A percentile compares a stretch with the other conserved stretches of the same genome.
Conservation (phyloP, 2,113 vertebrate genomes). For the Labeo rohita region DNA sequence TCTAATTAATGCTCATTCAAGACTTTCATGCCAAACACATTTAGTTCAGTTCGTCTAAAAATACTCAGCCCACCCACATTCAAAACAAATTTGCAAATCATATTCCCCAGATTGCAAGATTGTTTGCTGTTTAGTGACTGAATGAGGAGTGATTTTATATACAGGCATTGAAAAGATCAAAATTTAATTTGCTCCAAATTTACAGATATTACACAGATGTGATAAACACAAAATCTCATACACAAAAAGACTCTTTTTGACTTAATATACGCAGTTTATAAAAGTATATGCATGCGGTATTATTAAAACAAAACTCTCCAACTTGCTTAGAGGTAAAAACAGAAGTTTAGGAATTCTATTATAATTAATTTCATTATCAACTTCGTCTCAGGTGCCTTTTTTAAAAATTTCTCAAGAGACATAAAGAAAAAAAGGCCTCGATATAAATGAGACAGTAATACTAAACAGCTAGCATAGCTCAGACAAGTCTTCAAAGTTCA, state of each 20-base stretch:
- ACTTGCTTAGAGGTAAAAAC: not conserved
- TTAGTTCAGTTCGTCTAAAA: constrained; percentile 8
- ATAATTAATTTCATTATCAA: not conserved
- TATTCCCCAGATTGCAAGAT: constrained; percentile 17
- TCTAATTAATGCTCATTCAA: constrained; percentile 27
- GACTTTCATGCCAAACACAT: constrained; percentile 26
- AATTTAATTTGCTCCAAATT: not conserved
- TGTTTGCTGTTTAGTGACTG: not conserved
- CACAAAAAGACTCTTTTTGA: not conserved
- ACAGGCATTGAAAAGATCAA: not conserved
- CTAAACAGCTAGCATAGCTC: not conserved
- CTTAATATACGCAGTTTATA: not conserved
- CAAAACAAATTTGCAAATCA: constrained; percentile 24
- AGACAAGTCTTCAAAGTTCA: not conserved
- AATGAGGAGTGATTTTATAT: constrained; percentile 14
- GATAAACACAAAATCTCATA: not conserved
- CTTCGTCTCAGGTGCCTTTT: not conserved
- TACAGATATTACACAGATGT: constrained; percentile 1
- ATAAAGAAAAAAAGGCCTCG: not conserved
- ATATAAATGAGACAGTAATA: not conserved
- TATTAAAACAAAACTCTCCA: not conserved
- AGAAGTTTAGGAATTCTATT: not conserved
- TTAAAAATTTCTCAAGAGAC: not conserved
- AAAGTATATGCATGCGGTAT: not conserved
- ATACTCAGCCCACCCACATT: constrained; percentile 22